A percentile compares a stretch with the other conserved stretches of the same genome.
phyloP scores from a whole-genome alignment of 1,140 invertebrate species.

The Drosophila sp. region DNA sequence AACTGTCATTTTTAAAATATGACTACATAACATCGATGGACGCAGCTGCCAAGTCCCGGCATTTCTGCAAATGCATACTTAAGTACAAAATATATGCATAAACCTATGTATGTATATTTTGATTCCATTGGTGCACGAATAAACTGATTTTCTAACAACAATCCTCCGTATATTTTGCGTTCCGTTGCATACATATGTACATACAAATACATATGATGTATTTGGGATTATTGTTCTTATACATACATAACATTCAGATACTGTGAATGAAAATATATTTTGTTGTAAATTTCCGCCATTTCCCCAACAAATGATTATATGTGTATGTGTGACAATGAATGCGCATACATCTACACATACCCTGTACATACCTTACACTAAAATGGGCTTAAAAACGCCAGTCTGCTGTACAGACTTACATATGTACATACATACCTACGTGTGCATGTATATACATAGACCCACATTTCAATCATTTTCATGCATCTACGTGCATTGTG shows the following conservation, averaged over 20 bases:
- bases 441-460: slow-evolving; percentile 20
- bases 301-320: not conserved
- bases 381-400: slow-evolving; percentile 8
- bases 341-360: slow-evolving; percentile 9
- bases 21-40: no score
- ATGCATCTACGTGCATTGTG: not conserved
- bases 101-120: not conserved
- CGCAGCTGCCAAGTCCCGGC: not conserved
- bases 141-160: not conserved
- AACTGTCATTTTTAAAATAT: no score
- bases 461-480: slow-evolving; percentile 3
- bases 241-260: not conserved
- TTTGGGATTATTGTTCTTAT: not conserved
- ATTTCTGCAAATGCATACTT: not conserved
- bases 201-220: not conserved
- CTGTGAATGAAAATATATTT: not conserved
- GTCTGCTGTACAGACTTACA: slow-evolving; percentile 1
- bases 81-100: not conserved
- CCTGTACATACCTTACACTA: slow-evolving; percentile 6
- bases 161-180: no score
- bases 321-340: not conserved
- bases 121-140: not conserved
- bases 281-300: not conserved
- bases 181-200: not conserved
- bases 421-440: slow-evolving; percentile 4